Base-by-base conservation (phyloP, 2,113 vertebrate species). In the Oreochromis tanganicae region DNA sequence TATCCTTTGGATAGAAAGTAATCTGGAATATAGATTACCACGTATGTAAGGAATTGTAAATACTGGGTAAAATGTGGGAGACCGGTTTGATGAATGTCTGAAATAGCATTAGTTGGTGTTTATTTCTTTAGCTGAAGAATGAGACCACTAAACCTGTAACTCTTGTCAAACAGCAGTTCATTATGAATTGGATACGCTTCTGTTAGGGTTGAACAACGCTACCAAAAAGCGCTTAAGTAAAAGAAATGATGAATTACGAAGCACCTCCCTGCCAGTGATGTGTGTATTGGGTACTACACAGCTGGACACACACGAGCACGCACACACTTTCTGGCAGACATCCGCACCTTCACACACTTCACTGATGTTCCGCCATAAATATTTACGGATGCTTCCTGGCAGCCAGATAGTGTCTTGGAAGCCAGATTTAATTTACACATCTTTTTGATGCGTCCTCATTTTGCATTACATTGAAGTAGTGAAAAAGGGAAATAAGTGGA, bases 311-410 rank as follows among this genome's bases (percentile, higher is more conserved):
- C 88, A 91, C 90, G 38, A 80, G 48, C 89, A 84, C 80, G 86
- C 88, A 88, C 87, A 86, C 83, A 80, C 85, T 90, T 82, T 86
- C 89, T 95, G 92, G 94, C 91, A 95, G 89, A 81, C 90, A 85
- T 84, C 87, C 82, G 29, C 89, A 93, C 87, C 87, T 94, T 94
- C 92, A 93, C 91, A 95, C 91, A 94, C 88, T 94, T 89, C 92
- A 95, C 90, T 95, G 94, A 93, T 95, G 94, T 93, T 92, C 84
- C 16, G 89, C 88, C 93, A 94, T 95, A 95, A 94, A 96, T 95
- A 95, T 96, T 95, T 95, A 95, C 94, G 75, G 91, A 94, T 82
- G 79, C 91, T 90, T 93, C 90, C 93, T 95, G 94, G 94, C 92
- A 93, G 84, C 88, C 82, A 90, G 93, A 93, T 89, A 91, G 93